These are phyloP conservation scores for Xiphydria camelus DNA, from an alignment of 2,888 invertebrate species.

Conservation along the genomic window DNA sequence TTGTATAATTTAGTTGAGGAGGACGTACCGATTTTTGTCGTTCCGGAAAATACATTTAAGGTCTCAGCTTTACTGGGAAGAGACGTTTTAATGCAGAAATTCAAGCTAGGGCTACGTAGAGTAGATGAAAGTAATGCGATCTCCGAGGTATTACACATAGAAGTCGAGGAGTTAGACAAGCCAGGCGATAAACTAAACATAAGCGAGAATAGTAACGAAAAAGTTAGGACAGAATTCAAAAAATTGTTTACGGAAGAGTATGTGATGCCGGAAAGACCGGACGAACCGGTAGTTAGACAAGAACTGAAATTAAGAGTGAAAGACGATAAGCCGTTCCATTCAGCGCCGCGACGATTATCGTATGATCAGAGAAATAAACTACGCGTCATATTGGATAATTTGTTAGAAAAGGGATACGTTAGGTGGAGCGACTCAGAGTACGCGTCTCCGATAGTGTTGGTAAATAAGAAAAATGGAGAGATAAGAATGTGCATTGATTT, in stretches of 20 bases:
- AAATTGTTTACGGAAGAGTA: constrained; percentile 12
- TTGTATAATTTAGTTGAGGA: not conserved
- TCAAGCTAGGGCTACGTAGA: too few relatives aligned
- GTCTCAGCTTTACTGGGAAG: constrained; percentile 12
- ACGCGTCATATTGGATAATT: constrained; percentile 20
- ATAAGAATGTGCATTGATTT: constrained; percentile 24
- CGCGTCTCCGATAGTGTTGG: constrained; percentile 20
- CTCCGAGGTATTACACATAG: too few relatives aligned
- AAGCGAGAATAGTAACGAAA: too few relatives aligned
- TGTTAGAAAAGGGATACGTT: constrained; percentile 15
- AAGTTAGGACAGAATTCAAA: too few relatives aligned
- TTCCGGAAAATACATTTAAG: constrained; percentile 17
- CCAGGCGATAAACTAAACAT: too few relatives aligned
- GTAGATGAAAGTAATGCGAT: too few relatives aligned
- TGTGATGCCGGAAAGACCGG: constrained; percentile 9
- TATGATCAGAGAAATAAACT: constrained; percentile 19
- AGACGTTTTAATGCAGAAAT: constrained; percentile 15
- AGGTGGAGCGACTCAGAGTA: constrained; percentile 17
- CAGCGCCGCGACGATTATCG: constrained; percentile 18
- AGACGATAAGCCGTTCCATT: constrained; percentile 19
- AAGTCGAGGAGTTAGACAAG: too few relatives aligned
- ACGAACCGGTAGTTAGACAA: constrained; percentile 11
- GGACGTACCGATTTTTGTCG: constrained; percentile 5
- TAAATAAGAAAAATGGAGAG: constrained; percentile 24
- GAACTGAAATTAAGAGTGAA: constrained; percentile 16